These are phyloP conservation scores for Doris montereyensis DNA, from an alignment of 2,888 invertebrate genomes.

Conservation along the genomic window DNA sequence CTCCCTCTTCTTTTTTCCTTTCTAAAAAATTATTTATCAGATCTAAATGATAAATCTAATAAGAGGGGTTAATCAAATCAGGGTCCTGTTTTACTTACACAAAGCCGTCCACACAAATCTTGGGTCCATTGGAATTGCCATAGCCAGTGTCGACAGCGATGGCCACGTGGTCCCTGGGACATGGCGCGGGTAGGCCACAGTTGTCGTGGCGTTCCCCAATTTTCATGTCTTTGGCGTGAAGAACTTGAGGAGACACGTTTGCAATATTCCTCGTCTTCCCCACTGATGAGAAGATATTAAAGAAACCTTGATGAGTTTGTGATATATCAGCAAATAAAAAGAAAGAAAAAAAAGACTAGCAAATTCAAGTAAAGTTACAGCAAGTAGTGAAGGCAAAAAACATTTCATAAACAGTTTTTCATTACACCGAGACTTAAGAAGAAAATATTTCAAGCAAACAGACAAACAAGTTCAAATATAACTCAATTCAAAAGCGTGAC, in stretches of 20 bases:
- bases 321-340: too few species aligned
- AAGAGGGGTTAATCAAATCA: background rate
- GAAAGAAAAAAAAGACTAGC: background rate
- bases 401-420: too few species aligned
- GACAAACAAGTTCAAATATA: too few species aligned
- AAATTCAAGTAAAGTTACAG: too few species aligned
- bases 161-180: slow-evolving; percentile 72
- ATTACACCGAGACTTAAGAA: too few species aligned
- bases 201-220: slow-evolving; percentile 68
- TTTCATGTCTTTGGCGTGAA: slow-evolving; percentile 46
- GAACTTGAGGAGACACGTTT: slow-evolving; percentile 48
- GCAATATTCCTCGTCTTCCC: slow-evolving; percentile 52
- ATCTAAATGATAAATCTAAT: background rate
- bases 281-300: slow-evolving; percentile 52
- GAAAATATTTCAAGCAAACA: too few species aligned
- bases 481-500: too few species aligned
- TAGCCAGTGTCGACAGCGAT: slow-evolving; percentile 75
- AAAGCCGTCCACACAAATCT: slow-evolving; percentile 75
- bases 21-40: background rate
- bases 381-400: too few species aligned
- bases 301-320: too few species aligned
- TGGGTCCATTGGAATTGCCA: slow-evolving; percentile 74
- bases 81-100: slow-evolving; percentile 73
- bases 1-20: background rate
- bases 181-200: slow-evolving; percentile 74